Evolutionary conservation across 2,113 vertebrate genomes (phyloP), one percentile per base, ranked within the genome.

Genomic region (Sorex fumeus): DNA sequence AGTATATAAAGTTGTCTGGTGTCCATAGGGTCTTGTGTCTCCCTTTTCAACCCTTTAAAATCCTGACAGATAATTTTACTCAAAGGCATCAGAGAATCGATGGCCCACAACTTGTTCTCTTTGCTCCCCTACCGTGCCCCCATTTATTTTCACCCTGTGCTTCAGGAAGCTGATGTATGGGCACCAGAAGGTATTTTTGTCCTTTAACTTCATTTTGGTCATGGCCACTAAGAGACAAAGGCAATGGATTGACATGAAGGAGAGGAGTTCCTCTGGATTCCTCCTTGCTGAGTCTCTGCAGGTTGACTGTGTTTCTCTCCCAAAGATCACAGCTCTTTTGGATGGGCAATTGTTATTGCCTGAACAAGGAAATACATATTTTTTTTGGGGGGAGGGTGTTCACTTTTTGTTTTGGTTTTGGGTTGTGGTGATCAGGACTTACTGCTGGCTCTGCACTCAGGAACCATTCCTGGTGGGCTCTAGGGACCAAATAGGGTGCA

Each of bases 151-250:
- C 47, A 66, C 12, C 36, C 60, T 64, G 18, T 64, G 66, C 45
- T 16, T 21, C 16, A 3, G 1, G 18, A 79, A 25, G 60, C 19
- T 67, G n/a, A 74, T n/a, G 18, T 43, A 74, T 16, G 40, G n/a
- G 34, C 18, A 50, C 25, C 27, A 7, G 3, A 21, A 80, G 70
- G 53, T 19, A 8, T 45, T 90, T 93, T 32, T 62, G n/a, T 84
- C 19, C 36, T 86, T 81, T 74, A n/a, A n/a, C 32, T 85, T 91
- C 43, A 25, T 28, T 78, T 43, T 92, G 79, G 62, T 34, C 40
- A 62, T 75, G n/a, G 32, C 15, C n/a, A 70, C 15, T 21, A 79
- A 43, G 40, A 89, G 78, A 66, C 11, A 15, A 1, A 76, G 50
- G 30, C n/a, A 64, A 45, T 66, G 76, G 71, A 32, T 62, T 16